Base-by-base conservation (phyloP, 1,140 invertebrate genomes). In the Oppia nitens region DNA sequence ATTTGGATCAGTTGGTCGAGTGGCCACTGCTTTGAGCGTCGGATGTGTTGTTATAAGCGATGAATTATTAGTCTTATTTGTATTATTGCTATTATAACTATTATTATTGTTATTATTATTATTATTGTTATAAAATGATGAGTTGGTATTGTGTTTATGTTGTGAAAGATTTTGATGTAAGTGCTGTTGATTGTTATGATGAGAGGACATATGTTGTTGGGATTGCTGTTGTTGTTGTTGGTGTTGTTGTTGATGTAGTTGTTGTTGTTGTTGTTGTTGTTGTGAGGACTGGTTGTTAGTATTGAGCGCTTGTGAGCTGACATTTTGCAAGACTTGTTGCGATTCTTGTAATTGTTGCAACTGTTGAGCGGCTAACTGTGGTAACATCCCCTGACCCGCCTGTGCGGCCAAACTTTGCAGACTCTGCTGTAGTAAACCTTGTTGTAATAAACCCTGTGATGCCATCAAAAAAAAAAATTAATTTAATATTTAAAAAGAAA, bases 311-410 rank as follows among this genome's bases (percentile, higher is more conserved):
- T 25, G 70, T 70, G 50, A 65, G 20, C 24, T 50, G 9, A 50
- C 24, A 24, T 17, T 24, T 20, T 24, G 24, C 49, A 50, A 20
- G 66, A 75, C 73, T 62, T 76, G 78, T 59, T 85, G 83, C 55
- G 83, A 79, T 67, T 87, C 84, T 64, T 87, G 82, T 53, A 85
- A 72, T 55, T 83, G 84, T 63, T 86, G 82, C 45, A 86, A 75
- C 62, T 85, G 85, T 70, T 87, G 85, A 49, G 53, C 60, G 26
- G 63, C 83, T 52, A 84, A 84, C 70, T 87, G 84, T 6, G 83
- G 83, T 60, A 87, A 79, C 1, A 67, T 57, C 45, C 62, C 62
- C 45, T 62, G 65, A 59, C 62, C 59, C 40, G 61, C 29, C 53
- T n/a, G n/a, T n/a, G n/a, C n/a, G n/a, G 61, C 60, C 3, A 69